phyloP scores from a whole-genome alignment of 1,140 invertebrate species.

The Temnothorax longispinosus region DNA sequence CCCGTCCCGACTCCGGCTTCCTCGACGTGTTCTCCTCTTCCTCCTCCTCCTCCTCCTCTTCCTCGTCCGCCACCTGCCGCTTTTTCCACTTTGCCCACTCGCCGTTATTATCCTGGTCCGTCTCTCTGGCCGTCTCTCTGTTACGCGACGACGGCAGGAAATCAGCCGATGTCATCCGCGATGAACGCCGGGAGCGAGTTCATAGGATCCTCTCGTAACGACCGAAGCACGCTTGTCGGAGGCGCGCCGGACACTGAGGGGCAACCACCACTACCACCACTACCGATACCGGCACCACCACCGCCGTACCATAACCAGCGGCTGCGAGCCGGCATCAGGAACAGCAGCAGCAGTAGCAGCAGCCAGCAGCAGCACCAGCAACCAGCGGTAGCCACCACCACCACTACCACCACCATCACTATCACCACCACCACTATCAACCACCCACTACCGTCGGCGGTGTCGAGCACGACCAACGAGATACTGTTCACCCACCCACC shows the following conservation, averaged over 20 bases:
- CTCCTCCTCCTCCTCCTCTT: neutral
- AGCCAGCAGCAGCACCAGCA: slow-evolving; percentile 62
- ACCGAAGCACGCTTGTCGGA: slow-evolving; percentile 85
- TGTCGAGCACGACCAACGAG: slow-evolving; percentile 71
- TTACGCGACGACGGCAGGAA: slow-evolving; percentile 37
- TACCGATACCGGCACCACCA: slow-evolving; percentile 64
- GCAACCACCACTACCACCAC: slow-evolving; percentile 79
- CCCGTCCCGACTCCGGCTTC: slow-evolving; percentile 14
- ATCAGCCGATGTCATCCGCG: slow-evolving; percentile 67
- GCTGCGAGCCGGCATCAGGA: slow-evolving; percentile 50
- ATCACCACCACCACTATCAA: slow-evolving; percentile 22
- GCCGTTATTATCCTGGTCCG: slow-evolving; percentile 8
- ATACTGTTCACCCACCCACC: slow-evolving; percentile 81
- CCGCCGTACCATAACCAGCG: slow-evolving; percentile 37
- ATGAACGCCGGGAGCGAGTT: slow-evolving; percentile 61
- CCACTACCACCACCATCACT: slow-evolving; percentile 39
- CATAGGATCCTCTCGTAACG: slow-evolving; percentile 66
- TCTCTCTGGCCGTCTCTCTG: slow-evolving; percentile 2
- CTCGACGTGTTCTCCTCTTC: neutral
- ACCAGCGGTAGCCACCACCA: slow-evolving; percentile 64
- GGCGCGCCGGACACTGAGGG: slow-evolving; percentile 86
- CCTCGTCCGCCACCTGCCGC: neutral
- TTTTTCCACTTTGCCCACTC: slow-evolving; percentile 26
- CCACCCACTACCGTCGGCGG: slow-evolving; percentile 63
- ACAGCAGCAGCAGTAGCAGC: slow-evolving; percentile 58